Base-by-base conservation (phyloP, 1,140 invertebrate genomes). In the Limonius californicus region DNA sequence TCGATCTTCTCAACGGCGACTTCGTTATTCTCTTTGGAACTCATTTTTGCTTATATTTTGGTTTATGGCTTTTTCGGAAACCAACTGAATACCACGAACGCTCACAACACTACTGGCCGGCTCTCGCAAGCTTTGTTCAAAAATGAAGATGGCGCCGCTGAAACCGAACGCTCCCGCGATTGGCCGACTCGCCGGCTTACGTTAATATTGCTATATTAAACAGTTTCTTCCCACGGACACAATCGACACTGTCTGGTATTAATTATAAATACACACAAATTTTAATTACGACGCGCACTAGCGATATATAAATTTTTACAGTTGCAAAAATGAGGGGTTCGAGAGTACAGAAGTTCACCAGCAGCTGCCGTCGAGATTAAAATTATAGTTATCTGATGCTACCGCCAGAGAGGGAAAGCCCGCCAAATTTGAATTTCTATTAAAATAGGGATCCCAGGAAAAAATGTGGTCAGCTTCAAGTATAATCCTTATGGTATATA, bases 21-120 rank as follows among this genome's bases (percentile, higher is more conserved):
- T 81, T 91, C 88, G 80, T 89, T 89, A 81, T 89, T 90, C 80
- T 89, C 88, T 81, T 89, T 90, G 79, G 88, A 84, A 85, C 89
- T 91, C 89, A 91, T 91, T 80, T 85, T 82, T 74, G 79, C 80
- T 80, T 72, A 59, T 78, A 74, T 77, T 70, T 66, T 75, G 62
- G 77, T 77, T 75, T 76, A 75, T 76, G 77, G 74, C 75, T 74
- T 77, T 77, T 71, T 72, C 58, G 74, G 64, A 68, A 56, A 19
- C 61, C 54, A 68, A 77, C 75, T 76, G 77, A 74, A 74, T 73
- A 74, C 73, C 78, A 78, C 76, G 77, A 78, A 77, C 74, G 77
- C 78, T 81, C 76, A 80, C 79, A 77, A 79, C 79, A 80, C 82
- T 82, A 83, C 81, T 83, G 82, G 80, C 81, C 81, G 80, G 81